These are phyloP conservation scores for Drosophila meridionalis DNA, from an alignment of 2,888 invertebrate genomes.

Conservation along the genomic window DNA sequence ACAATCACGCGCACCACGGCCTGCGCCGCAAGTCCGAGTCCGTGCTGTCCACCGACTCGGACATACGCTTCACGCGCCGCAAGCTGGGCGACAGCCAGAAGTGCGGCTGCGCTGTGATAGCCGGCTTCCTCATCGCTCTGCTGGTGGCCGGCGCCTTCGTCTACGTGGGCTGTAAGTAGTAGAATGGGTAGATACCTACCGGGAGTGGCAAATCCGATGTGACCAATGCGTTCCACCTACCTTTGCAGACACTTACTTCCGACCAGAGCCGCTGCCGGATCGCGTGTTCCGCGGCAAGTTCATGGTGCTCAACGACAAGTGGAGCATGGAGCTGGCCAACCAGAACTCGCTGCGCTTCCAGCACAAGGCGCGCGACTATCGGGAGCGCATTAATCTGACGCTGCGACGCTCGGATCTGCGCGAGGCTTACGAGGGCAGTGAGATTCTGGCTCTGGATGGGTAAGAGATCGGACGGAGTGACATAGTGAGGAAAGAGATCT, in stretches of 20 bases:
- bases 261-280: slow-evolving; percentile 89
- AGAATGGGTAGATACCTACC: no score
- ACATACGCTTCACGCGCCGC: slow-evolving; percentile 94
- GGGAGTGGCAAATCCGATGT: no score
- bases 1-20: slow-evolving; percentile 66
- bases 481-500: no score
- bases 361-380: slow-evolving; percentile 90
- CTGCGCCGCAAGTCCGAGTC: slow-evolving; percentile 88
- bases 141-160: slow-evolving; percentile 89
- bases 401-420: slow-evolving; percentile 91
- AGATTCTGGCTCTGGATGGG: slow-evolving; percentile 94
- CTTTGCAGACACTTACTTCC: slow-evolving; percentile 83
- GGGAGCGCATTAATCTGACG: slow-evolving; percentile 90
- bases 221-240: neutral
- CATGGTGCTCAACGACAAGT: slow-evolving; percentile 89
- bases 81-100: slow-evolving; percentile 94
- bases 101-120: slow-evolving; percentile 94
- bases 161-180: slow-evolving; percentile 87
- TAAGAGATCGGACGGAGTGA: slow-evolving; percentile 84
- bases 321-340: slow-evolving; percentile 89
- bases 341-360: slow-evolving; percentile 89
- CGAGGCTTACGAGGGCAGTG: slow-evolving; percentile 91
- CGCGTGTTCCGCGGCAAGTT: slow-evolving; percentile 94
- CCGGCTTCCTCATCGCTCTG: slow-evolving; percentile 92
- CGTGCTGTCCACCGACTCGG: slow-evolving; percentile 93